Evolutionary conservation across 2,113 vertebrate species (phyloP), one percentile per base, ranked within the genome.

Genomic region (Hystrix brachyura): DNA sequence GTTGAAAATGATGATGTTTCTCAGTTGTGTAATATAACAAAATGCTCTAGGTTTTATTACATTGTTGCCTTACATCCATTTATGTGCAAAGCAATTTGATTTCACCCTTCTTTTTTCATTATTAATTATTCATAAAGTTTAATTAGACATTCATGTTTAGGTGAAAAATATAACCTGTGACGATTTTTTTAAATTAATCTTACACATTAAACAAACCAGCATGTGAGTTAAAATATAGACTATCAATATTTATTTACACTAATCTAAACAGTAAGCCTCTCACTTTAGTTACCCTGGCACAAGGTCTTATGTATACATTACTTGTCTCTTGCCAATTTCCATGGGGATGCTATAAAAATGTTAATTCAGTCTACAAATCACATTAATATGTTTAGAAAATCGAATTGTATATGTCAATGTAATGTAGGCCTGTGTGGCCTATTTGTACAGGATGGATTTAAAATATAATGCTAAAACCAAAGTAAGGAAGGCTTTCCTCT

Each of bases 291-390:
- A 89, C 15, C 25, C 34, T 94, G 80, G 67, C 32, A 86, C 38
- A 81, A 92, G 48, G 2, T 90, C 80, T 85, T 78, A 53, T 32
- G 85, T 34, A 67, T 85, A 93, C 34, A 94, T 96, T 76, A 90
- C 69, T 90, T 92, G 69, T 81, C 84, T 95, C 76, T 64, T 95
- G 71, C 81, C 90, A 88, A 55, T 97, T 96, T 96, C 92, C 95
- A 92, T 72, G 89, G 81, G 96, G 90, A 96, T 91, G 82, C 90
- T 82, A 97, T 97, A 97, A 97, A 97, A 97, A 95, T 97, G 96
- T 94, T 97, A 98, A 97, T 96, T 95, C 71, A 85, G 87, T 78
- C 94, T 92, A 95, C 88, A 97, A 97, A 97, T 97, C 92, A 97
- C 48, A 25, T 94, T 90, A 97, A 95, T 94, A 94, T 90, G 94